Evolutionary conservation across 1,140 invertebrate species (phyloP), one percentile per base, ranked within the genome.

Genomic region (Teleogryllus occipitalis): DNA sequence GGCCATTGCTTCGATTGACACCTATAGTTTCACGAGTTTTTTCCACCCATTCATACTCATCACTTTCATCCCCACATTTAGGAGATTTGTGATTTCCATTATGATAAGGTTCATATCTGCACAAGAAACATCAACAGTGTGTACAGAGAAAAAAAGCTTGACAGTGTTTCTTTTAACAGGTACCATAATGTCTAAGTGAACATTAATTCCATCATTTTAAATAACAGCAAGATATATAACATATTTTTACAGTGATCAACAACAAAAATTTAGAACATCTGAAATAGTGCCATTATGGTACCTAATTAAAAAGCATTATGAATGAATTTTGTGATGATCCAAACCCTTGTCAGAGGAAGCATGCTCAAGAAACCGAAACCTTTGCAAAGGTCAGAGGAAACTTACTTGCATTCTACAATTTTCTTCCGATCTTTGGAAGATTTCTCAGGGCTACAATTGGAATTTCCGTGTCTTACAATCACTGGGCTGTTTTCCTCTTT

Each of bases 31-130:
- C 83, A 74, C 83, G 82, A 8, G 83, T 84, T 80, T 83, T 81
- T 81, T 84, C 83, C 47, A 84, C 82, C 83, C 83, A 84, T 65
- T 82, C 82, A 54, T 82, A 81, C 47, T 82, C 81, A 5, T 77
- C 54, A 74, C 79, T 80, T 47, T 74, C 78, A 0, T 73, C 39
- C 10, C 65, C 76, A 8, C 46, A 74, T 14, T 12, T 78, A 47
- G 54, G 54, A 65, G 54, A 65, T 65, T 65, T 65, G 54, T 65
- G 54, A 18, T 65, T 65, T 14, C 54, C 54, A 65, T 65, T 65
- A 7, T 65, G 54, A 7, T 65, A 65, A 18, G 54, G 54, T 65
- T 65, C 54, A 65, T 65, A 65, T 65, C 54, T 65, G 54, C 54
- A 65, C 54, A 65, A 65, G 54, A 65, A 65, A 65, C 54, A 65